These are phyloP conservation scores for Ardeotis arabs DNA, from an alignment of 2,113 vertebrate genomes.

Conservation along the genomic window DNA sequence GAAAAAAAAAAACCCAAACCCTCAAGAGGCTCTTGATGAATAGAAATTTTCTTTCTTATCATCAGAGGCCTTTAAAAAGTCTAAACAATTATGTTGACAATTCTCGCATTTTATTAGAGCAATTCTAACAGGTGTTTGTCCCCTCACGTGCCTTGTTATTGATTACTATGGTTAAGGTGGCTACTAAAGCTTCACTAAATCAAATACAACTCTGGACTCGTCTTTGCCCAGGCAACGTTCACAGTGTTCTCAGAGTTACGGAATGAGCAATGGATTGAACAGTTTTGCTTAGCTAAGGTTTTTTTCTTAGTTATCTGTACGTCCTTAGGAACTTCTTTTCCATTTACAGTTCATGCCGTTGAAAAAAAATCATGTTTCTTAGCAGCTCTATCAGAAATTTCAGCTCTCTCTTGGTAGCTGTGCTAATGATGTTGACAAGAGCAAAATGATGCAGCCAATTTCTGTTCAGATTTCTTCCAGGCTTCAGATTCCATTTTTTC, in stretches of 20 bases:
- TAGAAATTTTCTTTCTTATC: background rate
- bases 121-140: background rate
- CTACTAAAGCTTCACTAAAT: background rate
- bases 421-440: background rate
- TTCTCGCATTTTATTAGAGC: background rate
- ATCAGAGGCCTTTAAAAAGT: background rate
- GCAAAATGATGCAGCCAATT: background rate
- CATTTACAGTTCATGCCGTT: background rate
- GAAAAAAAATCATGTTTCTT: background rate
- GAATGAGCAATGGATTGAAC: background rate
- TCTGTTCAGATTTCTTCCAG: background rate
- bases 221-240: background rate
- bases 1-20: background rate
- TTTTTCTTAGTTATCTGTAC: background rate
- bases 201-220: background rate
- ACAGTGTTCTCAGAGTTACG: background rate
- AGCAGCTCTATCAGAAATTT: background rate
- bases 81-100: background rate
- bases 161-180: background rate
- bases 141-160: background rate
- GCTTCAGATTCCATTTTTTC: background rate
- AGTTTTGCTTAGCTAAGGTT: background rate
- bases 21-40: background rate
- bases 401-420: background rate
- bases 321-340: background rate